Evolutionary conservation across 2,113 vertebrate species (phyloP), one percentile per base, ranked within the genome.

Genomic region (Paedocypris sp.): DNA sequence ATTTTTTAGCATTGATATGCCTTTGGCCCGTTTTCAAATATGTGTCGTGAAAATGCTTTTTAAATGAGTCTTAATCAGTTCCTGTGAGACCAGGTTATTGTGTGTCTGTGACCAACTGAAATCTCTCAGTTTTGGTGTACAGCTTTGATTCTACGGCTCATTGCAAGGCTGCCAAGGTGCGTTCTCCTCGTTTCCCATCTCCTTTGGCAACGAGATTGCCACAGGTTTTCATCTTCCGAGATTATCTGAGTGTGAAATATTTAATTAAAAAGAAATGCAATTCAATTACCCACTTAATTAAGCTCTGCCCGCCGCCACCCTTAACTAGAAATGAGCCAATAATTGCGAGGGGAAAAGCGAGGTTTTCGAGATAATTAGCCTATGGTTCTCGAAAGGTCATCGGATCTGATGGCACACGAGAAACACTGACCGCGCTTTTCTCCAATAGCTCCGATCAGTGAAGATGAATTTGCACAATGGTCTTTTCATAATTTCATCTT

Each of bases 221-320:
- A 62, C 53, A 57, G 59, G 20, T 62, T 75, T 73, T 77, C 76
- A 77, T 83, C 75, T 66, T 62, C 70, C 39, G 69, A 79, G 74
- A 76, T 74, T 73, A 76, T 83, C 75, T 79, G 80, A 75, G 81
- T 87, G 83, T 86, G 76, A 83, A 85, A 79, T 80, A 81, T 86
- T 83, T 85, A 82, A 86, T 86, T 86, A 86, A 77, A 73, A 63
- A 70, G 53, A 73, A 78, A 80, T 78, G 73, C 82, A 80, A 84
- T 85, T 85, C 79, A 86, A 86, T 87, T 87, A 85, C 79, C 72
- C 74, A 77, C 79, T 77, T 84, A 86, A 85, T 87, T 85, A 85
- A 57, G 31, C 74, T 69, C 58, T 67, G 72, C 39, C 69, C 64
- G 80, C 71, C 75, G 67, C 65, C 73, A 59, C 72, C 60, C 75